phyloP scores from a whole-genome alignment of 2,797 vertebrate genomes.

The Tachyglossus aculeatus region DNA sequence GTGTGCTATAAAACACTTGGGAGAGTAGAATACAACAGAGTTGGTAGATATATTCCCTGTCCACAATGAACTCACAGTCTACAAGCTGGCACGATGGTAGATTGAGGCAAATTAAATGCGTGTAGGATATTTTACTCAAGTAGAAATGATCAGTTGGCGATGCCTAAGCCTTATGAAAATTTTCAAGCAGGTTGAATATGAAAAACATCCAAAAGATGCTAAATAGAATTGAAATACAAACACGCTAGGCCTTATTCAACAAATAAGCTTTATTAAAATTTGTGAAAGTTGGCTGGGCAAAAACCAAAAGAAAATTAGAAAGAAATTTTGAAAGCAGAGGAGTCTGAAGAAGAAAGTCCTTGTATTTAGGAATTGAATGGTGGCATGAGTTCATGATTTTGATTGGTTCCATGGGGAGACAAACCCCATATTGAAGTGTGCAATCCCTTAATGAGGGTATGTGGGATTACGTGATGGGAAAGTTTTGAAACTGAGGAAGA shows the following conservation, averaged over 20 bases:
- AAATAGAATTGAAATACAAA: conserved; percentile 21
- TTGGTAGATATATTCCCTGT: too few species aligned
- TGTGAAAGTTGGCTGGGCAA: not conserved
- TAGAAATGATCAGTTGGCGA: too few species aligned
- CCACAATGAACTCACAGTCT: too few species aligned
- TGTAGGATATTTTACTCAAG: too few species aligned
- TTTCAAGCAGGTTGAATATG: too few species aligned
- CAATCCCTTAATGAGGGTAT: not conserved
- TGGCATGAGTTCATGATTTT: conserved; percentile 10
- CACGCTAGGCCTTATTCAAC: not conserved
- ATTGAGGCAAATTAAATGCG: too few species aligned
- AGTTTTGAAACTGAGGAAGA: not conserved
- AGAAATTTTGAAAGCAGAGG: conserved; percentile 10
- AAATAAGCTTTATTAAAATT: not conserved
- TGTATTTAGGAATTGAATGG: not conserved
- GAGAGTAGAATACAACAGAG: too few species aligned
- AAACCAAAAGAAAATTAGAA: not conserved
- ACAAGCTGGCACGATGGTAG: too few species aligned
- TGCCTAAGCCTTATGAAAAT: too few species aligned
- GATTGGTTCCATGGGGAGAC: not conserved
- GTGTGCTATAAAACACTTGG: too few species aligned
- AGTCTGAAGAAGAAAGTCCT: not conserved
- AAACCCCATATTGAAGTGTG: not conserved
- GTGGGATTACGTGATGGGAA: not conserved
- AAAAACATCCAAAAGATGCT: too few species aligned